Evolutionary conservation across 1,140 invertebrate genomes (phyloP), one percentile per base, ranked within the genome.

Genomic region (Harlomillsia oculata): DNA sequence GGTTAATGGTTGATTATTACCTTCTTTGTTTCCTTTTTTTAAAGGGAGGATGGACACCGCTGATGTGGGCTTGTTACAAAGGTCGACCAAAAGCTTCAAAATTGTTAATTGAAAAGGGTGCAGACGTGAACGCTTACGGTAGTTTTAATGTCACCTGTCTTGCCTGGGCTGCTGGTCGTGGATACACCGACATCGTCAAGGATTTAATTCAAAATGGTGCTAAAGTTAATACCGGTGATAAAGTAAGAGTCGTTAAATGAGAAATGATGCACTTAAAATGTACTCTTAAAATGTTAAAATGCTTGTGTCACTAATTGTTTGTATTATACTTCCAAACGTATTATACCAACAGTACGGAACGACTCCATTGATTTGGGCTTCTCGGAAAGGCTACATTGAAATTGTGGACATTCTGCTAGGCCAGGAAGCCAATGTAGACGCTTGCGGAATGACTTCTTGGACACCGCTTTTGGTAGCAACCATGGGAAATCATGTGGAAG

Each of bases 261-360:
- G 37, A 14, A 26, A 6, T 40, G 26, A 20, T 13, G n/a, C 3
- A 37, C 6, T 40, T 39, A 26, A 20, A n/a, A n/a, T n/a, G n/a
- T n/a, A n/a, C n/a, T n/a, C n/a, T n/a, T n/a, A n/a, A n/a, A n/a
- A n/a, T n/a, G n/a, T n/a, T n/a, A n/a, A n/a, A n/a, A n/a, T n/a
- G n/a, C n/a, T n/a, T n/a, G n/a, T n/a, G n/a, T n/a, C n/a, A n/a
- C n/a, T n/a, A n/a, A n/a, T n/a, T n/a, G n/a, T n/a, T n/a, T n/a
- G n/a, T n/a, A n/a, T n/a, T n/a, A n/a, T n/a, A n/a, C n/a, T n/a
- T n/a, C n/a, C n/a, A n/a, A n/a, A n/a, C n/a, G n/a, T n/a, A n/a
- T n/a, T n/a, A n/a, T n/a, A n/a, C n/a, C n/a, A n/a, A n/a, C 61
- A 85, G 78, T 97, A 97, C 76, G 95, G 92, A 14, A 97, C 93